Evolutionary conservation across 2,888 invertebrate genomes (phyloP), one percentile per base, ranked within the genome.

Genomic region (Eristalis arbustorum): DNA sequence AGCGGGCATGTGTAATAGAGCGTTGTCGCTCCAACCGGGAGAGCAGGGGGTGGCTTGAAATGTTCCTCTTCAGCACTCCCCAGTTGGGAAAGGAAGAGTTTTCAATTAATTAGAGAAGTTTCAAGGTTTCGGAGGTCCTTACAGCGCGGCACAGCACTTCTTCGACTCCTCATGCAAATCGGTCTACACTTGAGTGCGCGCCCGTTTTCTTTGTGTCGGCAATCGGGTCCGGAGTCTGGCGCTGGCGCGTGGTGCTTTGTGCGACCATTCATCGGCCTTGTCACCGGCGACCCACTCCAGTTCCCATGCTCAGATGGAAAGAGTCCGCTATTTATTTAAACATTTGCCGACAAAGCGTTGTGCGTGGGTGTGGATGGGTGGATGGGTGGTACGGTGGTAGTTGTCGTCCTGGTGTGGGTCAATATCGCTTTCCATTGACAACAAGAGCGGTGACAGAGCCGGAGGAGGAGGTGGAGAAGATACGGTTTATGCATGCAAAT

Each of bases 31-130:
- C 6, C 49, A n/a, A n/a, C n/a, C 6, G 49, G n/a, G n/a, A 1
- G 6, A 49, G n/a, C 4, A n/a, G 49, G 3, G 13, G 2, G n/a
- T 0, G 13, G 37, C 0, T 37, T 3, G 10, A 10, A 63, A 63
- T 62, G 63, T 34, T 34, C n/a, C 23, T 18, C 62, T n/a, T 63
- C 23, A 59, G 22, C 11, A 4, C 13, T 0, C 31, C 31, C 31
- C 31, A 25, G 25, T 22, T 0, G 63, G 22, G 34, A 66, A 77
- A 71, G 85, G 73, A 73, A 68, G 77, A n/a, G 49, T 82, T 85
- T 85, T 78, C 85, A 85, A 85, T 85, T 85, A 85, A 85, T 85
- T 82, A 85, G 77, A 56, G 66, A 85, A 85, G 82, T 85, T 85
- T 71, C 22, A 25, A 63, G 71, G 77, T 82, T 77, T 73, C 13